Evolutionary conservation across 2,113 vertebrate species (phyloP), one percentile per base, ranked within the genome.

Genomic region (Gracilinanus agilis): DNA sequence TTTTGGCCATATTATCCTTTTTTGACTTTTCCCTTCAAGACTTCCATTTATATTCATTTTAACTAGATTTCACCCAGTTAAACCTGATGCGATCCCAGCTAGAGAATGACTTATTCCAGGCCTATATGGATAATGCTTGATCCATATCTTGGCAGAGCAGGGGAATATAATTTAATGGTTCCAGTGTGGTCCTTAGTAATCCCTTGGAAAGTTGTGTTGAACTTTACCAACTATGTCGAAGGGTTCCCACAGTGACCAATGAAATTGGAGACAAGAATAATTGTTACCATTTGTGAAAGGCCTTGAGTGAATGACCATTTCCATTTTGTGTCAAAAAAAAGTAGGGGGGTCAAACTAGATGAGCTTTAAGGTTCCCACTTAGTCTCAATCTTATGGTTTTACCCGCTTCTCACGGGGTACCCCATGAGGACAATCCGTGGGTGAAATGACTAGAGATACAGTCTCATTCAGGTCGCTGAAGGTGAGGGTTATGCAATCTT

Each of bases 391-490:
- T 40, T 40, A 83, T n/a, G 67, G 44, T 13, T 95, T 97, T 98
- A 98, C 98, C 97, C 92, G 92, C 61, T 94, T 98, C 0, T 98
- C 95, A 0, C 55, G 67, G 0, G 55, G 6, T 7, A 2, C 4
- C 29, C n/a, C 19, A 9, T 98, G 97, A 8, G 96, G 89, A 94
- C 98, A 98, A 90, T 34, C 92, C 92, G 49, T 90, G 92, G 94
- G 93, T 0, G 96, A 96, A 40, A 98, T 29, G 9, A 95, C 55
- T 49, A 98, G 53, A 3, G 58, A 94, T 5, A 98, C 90, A 2
- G 54, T 96, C 93, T 98, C 97, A 24, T 93, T 96, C 93, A 96
- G 10, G 92, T 83, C 93, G 3, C 94, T 93, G 94, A 98, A 98
- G 89, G 94, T 97, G 92, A 98, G 75, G 0, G 0, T 27, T 11